These are phyloP conservation scores for Myathropa florea DNA, from an alignment of 2,888 invertebrate genomes.

Conservation along the genomic window DNA sequence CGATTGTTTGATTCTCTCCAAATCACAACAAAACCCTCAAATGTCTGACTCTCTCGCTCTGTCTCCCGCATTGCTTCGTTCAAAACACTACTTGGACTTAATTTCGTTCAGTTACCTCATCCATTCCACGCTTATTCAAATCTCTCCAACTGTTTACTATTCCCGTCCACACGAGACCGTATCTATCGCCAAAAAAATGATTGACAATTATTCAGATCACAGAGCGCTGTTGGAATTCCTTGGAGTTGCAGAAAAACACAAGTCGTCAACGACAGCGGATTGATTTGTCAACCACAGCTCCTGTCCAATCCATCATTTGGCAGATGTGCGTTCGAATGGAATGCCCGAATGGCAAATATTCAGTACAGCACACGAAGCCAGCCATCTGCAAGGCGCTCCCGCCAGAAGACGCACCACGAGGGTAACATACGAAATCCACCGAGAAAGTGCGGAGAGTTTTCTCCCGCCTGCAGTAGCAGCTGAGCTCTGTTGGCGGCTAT, in stretches of 20 bases:
- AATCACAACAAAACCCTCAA: background rate
- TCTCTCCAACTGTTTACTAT: background rate
- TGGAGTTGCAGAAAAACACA: constrained; percentile 6
- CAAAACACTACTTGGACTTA: background rate
- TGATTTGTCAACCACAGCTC: background rate
- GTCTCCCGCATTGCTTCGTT: background rate
- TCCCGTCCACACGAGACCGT: background rate
- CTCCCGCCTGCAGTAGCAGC: constrained; percentile 7
- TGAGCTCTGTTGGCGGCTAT: background rate
- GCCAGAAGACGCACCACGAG: background rate
- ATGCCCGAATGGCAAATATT: constrained; percentile 42
- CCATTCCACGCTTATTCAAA: background rate
- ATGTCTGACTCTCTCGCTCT: background rate
- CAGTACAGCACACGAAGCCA: constrained; percentile 22
- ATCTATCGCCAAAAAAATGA: constrained; percentile 1
- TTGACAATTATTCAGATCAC: constrained; percentile 49
- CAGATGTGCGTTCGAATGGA: constrained; percentile 47
- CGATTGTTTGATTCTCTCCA: background rate
- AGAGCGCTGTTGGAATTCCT: constrained; percentile 28
- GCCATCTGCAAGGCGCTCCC: constrained; percentile 12
- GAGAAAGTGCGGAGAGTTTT: constrained; percentile 37
- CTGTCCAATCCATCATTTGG: constrained; percentile 28
- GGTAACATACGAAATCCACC: background rate
- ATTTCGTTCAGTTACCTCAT: background rate
- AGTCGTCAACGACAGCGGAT: background rate